Evolutionary conservation across 1,140 invertebrate species (phyloP), one percentile per base, ranked within the genome.

Genomic region (Neelides sp.): DNA sequence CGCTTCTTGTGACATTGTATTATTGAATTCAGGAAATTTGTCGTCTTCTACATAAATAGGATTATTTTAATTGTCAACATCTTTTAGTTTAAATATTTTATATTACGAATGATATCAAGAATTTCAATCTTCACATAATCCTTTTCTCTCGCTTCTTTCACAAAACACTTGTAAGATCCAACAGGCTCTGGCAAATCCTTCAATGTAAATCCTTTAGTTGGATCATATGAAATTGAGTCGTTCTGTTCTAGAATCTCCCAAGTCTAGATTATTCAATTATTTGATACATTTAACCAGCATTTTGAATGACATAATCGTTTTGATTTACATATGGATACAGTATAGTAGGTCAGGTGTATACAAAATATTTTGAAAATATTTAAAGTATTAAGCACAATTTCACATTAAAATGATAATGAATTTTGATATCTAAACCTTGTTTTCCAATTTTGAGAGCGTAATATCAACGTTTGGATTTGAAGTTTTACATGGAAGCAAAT

Each of bases 91-190:
- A 47, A n/a, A n/a, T n/a, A n/a, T n/a, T n/a, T n/a, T n/a, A 4
- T 7, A 24, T 34, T 35, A 47, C 45, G 20, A 20, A 35, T 47
- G 34, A 22, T 35, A 4, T 10, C 12, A 3, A 26, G 3, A 12
- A 47, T 34, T 4, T 13, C 15, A 8, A 47, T 23, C 8, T n/a
- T 7, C 13, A 47, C 30, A 20, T 4, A 35, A 20, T 47, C 45
- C 5, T 47, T 27, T 15, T 17, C 28, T 49, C 13, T 15, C 2
- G 17, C 35, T n/a, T 17, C 17, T 13, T 28, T 19, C 5, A 47
- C 12, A 0, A 30, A 19, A 28, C 50, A 52, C 40, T 47, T 46
- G 26, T 52, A 52, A 5, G 28, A 26, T 13, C 50, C 50, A n/a
- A 47, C 10, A 19, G 50, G 26, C 30, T 32, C 23, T 20, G 34